A percentile compares a stretch with the other conserved stretches of the same genome.
phyloP scores from a whole-genome alignment of 2,888 invertebrate genomes.

The Callyntrura sp. region DNA sequence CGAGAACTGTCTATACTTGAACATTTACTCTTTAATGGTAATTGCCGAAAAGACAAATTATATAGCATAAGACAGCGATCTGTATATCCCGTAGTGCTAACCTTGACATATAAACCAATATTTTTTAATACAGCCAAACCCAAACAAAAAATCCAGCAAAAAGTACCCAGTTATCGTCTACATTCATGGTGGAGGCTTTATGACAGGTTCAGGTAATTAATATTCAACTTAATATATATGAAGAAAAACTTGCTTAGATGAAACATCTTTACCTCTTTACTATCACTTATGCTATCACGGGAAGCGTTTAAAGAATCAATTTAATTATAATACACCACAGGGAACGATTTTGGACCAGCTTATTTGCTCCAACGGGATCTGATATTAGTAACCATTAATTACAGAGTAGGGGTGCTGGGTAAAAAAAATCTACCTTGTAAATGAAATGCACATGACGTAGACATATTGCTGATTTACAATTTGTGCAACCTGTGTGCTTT shows the following conservation, averaged over 20 bases:
- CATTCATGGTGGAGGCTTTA: constrained; percentile 68
- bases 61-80: background rate
- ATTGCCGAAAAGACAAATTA: background rate
- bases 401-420: no score
- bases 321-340: background rate
- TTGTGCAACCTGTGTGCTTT: no score
- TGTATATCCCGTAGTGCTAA: no score
- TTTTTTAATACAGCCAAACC: constrained; percentile 32
- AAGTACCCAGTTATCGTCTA: constrained; percentile 66
- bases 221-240: no score
- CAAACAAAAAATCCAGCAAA: constrained; percentile 29
- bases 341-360: constrained; percentile 79
- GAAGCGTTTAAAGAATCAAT: background rate
- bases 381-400: constrained; percentile 81
- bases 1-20: constrained; percentile 81
- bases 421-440: no score
- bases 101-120: no score
- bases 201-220: constrained; percentile 30
- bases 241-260: background rate
- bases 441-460: no score
- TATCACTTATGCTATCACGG: no score
- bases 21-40: constrained; percentile 77
- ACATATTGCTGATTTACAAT: no score
- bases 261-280: no score
- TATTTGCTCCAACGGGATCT: constrained; percentile 78